phyloP scores from a whole-genome alignment of 2,113 vertebrate species.

The Aldabrachelys gigantea region DNA sequence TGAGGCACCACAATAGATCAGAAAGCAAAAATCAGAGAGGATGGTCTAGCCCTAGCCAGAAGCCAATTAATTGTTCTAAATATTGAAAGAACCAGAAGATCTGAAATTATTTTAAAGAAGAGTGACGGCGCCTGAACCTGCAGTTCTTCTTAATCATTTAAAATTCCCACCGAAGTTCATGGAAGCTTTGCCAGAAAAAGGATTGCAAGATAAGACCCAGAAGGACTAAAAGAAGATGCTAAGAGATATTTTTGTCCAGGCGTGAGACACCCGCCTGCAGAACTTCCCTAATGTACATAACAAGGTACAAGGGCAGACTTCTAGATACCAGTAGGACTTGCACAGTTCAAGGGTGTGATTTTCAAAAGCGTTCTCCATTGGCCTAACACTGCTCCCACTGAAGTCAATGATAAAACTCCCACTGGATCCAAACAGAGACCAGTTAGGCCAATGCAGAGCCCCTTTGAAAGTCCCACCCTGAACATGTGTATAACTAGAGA shows the following conservation, averaged over 20 bases:
- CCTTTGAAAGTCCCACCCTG: neutral
- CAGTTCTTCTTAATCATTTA: neutral
- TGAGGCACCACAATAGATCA: too few species aligned
- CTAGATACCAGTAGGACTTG: neutral
- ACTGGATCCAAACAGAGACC: neutral
- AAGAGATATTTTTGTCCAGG: neutral
- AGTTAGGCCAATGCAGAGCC: neutral
- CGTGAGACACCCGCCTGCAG: neutral
- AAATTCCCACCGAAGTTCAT: neutral
- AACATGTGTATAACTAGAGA: neutral
- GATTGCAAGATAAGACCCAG: neutral
- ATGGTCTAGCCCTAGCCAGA: neutral
- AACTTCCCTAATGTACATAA: neutral
- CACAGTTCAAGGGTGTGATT: neutral
- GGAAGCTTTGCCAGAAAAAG: neutral
- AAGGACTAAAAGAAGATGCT: neutral
- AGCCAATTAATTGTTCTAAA: neutral
- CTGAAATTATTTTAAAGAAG: neutral
- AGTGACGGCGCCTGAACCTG: neutral
- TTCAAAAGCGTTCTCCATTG: neutral
- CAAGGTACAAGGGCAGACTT: neutral
- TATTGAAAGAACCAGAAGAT: neutral
- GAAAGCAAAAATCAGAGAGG: neutral
- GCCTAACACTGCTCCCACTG: neutral
- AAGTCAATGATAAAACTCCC: neutral